These are phyloP conservation scores for Luperina testacea DNA, from an alignment of 2,888 invertebrate genomes.

Conservation along the genomic window DNA sequence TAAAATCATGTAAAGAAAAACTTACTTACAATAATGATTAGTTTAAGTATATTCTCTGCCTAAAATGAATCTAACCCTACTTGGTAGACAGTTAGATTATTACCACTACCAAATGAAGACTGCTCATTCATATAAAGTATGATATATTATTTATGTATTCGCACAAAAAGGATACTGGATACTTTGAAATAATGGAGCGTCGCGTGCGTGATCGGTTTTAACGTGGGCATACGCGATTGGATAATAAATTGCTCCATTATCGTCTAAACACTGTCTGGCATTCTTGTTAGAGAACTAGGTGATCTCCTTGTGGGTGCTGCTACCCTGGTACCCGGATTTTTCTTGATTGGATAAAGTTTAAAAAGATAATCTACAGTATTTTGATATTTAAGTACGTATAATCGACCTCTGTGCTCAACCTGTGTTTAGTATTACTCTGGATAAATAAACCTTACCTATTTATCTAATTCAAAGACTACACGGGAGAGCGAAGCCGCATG, in stretches of 20 bases:
- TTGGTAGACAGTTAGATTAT: background rate
- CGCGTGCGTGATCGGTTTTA: background rate
- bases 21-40: background rate
- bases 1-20: background rate
- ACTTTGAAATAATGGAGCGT: conserved; percentile 28
- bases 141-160: background rate
- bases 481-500: too few relatives aligned
- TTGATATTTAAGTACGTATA: background rate
- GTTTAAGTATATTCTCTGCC: background rate
- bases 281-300: conserved; percentile 7
- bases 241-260: conserved; percentile 29
- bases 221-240: conserved; percentile 15
- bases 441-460: too few relatives aligned
- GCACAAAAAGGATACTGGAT: conserved; percentile 3
- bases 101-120: background rate
- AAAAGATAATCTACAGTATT: background rate
- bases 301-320: conserved; percentile 4
- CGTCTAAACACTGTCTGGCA: conserved; percentile 32
- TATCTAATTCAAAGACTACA: too few relatives aligned
- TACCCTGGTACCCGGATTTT: background rate
- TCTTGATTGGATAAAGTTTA: background rate
- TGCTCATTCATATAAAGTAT: background rate
- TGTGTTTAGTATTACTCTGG: too few relatives aligned
- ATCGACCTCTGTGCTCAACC: too few relatives aligned
- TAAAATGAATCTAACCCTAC: background rate